These are phyloP conservation scores for Terrapene triunguis DNA, from an alignment of 2,113 vertebrate species.

Conservation along the genomic window DNA sequence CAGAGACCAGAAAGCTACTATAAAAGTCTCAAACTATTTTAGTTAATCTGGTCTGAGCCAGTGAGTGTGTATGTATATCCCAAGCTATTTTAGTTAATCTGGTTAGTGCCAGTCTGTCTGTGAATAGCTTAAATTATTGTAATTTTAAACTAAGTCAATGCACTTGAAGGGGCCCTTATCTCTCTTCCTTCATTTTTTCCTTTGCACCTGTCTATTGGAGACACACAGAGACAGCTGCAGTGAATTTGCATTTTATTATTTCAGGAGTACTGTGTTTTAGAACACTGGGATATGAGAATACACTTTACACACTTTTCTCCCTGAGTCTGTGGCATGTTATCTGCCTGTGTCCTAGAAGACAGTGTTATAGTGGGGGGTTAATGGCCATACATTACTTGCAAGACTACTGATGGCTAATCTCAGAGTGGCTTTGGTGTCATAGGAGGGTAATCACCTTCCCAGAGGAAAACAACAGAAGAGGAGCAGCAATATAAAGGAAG, in stretches of 20 bases:
- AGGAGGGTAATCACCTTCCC: background rate
- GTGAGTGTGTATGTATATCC: background rate
- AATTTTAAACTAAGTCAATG: background rate
- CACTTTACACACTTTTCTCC: background rate
- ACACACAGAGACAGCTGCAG: background rate
- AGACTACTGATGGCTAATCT: background rate
- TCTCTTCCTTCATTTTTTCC: background rate
- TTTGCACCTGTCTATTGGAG: background rate
- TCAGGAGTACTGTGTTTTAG: background rate
- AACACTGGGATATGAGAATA: background rate
- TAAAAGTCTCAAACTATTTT: background rate
- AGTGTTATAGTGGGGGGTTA: background rate
- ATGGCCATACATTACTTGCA: background rate
- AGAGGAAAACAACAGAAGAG: background rate
- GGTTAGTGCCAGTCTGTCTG: constrained; percentile 9
- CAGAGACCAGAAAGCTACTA: background rate
- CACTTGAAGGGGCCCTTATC: background rate
- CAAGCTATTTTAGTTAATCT: background rate
- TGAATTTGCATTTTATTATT: background rate
- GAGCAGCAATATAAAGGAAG: background rate
- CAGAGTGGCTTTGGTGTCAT: background rate
- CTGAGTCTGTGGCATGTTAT: background rate
- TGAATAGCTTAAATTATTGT: background rate
- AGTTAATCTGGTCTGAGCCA: background rate
- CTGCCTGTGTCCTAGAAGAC: background rate